A percentile compares a stretch with the other conserved stretches of the same genome.
Evolutionary conservation across 2,113 vertebrate species (phyloP).

Genomic region (Lichenostomus cassidix): DNA sequence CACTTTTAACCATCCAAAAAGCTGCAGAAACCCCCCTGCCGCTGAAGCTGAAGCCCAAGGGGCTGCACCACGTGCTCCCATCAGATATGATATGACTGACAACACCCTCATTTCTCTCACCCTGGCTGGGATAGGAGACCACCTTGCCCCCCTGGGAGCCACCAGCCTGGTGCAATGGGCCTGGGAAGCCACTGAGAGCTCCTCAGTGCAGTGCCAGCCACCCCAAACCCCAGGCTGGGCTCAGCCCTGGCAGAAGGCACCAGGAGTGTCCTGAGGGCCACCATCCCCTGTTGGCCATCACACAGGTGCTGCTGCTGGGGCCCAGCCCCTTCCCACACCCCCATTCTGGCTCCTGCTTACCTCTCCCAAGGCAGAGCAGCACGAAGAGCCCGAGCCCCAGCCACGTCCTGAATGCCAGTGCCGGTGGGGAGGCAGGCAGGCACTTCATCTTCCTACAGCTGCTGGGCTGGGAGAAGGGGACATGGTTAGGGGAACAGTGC

Average conservation of each 20-base stretch:
- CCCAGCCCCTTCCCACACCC: not conserved
- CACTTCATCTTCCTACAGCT: not conserved
- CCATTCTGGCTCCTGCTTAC: not conserved
- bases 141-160: not conserved
- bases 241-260: not conserved
- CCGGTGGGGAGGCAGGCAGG: rapidly evolving
- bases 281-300: too few species aligned
- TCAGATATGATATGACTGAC: rapidly evolving
- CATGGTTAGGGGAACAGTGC: rapidly evolving
- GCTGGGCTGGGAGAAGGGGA: not conserved
- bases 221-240: not conserved
- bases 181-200: not conserved
- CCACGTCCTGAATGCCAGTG: not conserved
- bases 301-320: rapidly evolving
- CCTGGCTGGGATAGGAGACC: too few species aligned
- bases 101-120: not conserved
- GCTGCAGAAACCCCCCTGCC: rapidly evolving
- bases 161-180: rapidly evolving
- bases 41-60: rapidly evolving
- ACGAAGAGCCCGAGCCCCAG: not conserved
- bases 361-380: not conserved
- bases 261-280: not conserved
- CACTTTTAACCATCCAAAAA: not conserved
- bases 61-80: rapidly evolving
- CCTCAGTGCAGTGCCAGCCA: rapidly evolving